Percentiles rank a stretch among this genome's conserved stretches.
phyloP scores from a whole-genome alignment of 2,888 invertebrate genomes.

The Microdon myrmicae region DNA sequence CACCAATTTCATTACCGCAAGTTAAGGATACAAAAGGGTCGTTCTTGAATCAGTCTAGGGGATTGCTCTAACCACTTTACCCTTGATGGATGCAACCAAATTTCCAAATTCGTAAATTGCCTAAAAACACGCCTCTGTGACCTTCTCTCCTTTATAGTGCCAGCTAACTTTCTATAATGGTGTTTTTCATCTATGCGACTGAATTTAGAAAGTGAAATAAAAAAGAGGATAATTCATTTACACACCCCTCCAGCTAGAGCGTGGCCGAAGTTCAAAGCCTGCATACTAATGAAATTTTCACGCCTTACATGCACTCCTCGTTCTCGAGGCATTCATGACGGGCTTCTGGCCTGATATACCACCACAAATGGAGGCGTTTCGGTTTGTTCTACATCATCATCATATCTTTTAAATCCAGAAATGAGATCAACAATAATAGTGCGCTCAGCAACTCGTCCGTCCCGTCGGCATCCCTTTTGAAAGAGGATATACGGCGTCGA shows the following conservation, averaged over 20 bases:
- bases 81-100: too few species aligned
- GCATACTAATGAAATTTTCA: conserved; percentile 47
- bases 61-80: too few species aligned
- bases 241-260: conserved; percentile 5
- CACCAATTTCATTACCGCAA: too few species aligned
- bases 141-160: not conserved
- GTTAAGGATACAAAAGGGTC: too few species aligned
- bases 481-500: conserved; percentile 14
- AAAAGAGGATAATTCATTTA: not conserved
- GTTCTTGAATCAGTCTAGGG: too few species aligned
- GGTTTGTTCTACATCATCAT: conserved; percentile 44
- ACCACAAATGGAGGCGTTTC: conserved; percentile 12
- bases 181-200: conserved; percentile 15
- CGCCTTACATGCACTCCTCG: conserved; percentile 40
- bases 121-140: conserved; percentile 29
- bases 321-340: conserved; percentile 5
- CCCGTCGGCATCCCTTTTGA: not conserved
- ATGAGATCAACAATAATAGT: conserved; percentile 49
- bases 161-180: conserved; percentile 1
- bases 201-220: conserved; percentile 8
- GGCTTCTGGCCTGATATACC: conserved; percentile 14
- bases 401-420: conserved; percentile 47
- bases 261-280: conserved; percentile 37
- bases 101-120: conserved; percentile 30
- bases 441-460: conserved; percentile 3